Base-by-base conservation (phyloP, 2,797 vertebrate species). In the Gallinago stenura region DNA sequence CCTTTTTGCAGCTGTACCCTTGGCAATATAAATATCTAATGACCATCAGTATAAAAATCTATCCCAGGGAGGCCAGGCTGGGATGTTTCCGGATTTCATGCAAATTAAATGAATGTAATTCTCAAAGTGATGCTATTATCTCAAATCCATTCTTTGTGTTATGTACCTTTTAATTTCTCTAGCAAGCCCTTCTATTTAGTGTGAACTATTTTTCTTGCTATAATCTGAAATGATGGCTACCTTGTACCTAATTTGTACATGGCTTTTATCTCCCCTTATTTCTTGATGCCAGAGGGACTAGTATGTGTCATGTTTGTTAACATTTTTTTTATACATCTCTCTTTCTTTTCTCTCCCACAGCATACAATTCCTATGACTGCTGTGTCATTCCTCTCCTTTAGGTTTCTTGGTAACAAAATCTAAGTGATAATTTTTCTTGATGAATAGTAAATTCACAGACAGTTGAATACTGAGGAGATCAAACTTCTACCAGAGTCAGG, bases 371-470 rank as follows among this genome's bases (percentile, higher is more conserved):
- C 39, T 87, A 26, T 73, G 39, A 56, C 22, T 72, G 48, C n/a
- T 35, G 9, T 65, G 77, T 53, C 46, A 37, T 75, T 83, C 51
- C 16, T 91, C 20, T 50, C 53, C 60, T 77, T 58, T 73, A 75
- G 35, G 19, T 79, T 91, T 92, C 62, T 76, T 83, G 54, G 39
- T 87, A 84, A 86, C 24, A 93, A 93, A 87, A 72, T 79, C 9
- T 5, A 79, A 82, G 35, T 24, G 56, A 60, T 45, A 1, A 1
- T 51, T 84, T 83, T 85, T 78, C n/a, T 76, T 87, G 62, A 62
- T 62, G 31, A 93, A 39, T 18, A 81, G 28, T 90, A 88, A 86
- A 69, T 33, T 76, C 39, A 73, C 30, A 70, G 51, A 35, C 21
- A 45, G 39, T 30, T 79, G 17, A 79, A 69, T 72, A 69, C 39